Percentiles rank a stretch among this genome's conserved stretches.
These are phyloP conservation scores for Stenodema calcarata DNA, from an alignment of 2,888 invertebrate genomes.

Conservation along the genomic window DNA sequence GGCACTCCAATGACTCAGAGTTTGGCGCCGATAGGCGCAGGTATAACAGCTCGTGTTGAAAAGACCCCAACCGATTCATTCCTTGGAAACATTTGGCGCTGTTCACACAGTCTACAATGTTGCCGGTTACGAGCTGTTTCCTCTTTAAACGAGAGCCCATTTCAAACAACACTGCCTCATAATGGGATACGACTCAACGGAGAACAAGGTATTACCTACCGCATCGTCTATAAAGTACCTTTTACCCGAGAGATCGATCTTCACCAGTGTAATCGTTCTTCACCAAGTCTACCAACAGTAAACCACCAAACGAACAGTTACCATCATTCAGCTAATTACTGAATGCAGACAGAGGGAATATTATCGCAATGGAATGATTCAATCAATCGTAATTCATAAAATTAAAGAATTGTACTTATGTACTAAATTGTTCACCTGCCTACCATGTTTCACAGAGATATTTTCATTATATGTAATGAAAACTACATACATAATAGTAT, in stretches of 20 bases:
- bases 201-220: background rate
- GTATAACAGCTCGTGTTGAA: background rate
- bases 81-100: background rate
- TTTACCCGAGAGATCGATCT: background rate
- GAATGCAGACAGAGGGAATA: too few relatives aligned
- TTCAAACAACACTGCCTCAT: background rate
- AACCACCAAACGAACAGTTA: too few relatives aligned
- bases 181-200: background rate
- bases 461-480: too few relatives aligned
- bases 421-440: too few relatives aligned
- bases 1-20: background rate
- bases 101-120: background rate
- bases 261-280: too few relatives aligned
- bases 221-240: background rate
- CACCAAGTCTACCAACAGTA: too few relatives aligned
- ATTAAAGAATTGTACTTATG: too few relatives aligned
- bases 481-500: too few relatives aligned
- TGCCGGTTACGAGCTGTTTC: background rate
- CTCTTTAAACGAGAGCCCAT: background rate
- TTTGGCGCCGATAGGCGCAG: background rate
- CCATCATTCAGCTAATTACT: too few relatives aligned
- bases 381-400: too few relatives aligned
- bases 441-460: too few relatives aligned
- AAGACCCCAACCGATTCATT: background rate
- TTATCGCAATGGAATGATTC: too few relatives aligned